Evolutionary conservation across 2,797 vertebrate genomes (phyloP).

Genomic region (Scolopax bukidnonensis): DNA sequence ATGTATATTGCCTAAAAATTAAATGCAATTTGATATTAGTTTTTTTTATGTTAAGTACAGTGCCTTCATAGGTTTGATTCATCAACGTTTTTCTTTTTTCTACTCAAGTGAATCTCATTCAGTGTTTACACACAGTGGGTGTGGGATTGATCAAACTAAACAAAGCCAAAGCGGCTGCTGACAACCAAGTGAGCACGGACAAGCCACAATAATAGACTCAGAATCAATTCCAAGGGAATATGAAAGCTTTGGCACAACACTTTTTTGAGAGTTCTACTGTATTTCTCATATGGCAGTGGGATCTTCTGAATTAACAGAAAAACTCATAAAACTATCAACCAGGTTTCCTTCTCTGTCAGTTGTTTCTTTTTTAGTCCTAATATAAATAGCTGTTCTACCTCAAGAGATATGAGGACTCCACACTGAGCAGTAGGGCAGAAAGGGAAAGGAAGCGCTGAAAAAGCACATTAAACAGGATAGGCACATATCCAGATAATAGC

Average conservation of each 20-base stretch:
- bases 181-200: not conserved
- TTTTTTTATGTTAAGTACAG: not conserved
- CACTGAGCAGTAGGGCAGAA: not conserved
- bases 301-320: not conserved
- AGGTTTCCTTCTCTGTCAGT: not conserved
- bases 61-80: not conserved
- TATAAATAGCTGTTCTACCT: not conserved
- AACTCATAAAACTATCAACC: not conserved
- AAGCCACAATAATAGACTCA: not conserved
- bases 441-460: not conserved
- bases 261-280: not conserved
- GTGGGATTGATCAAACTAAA: conserved; percentile 23
- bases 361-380: not conserved
- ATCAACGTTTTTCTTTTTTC: not conserved
- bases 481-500: not conserved
- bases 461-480: not conserved
- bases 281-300: not conserved
- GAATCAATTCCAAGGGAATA: not conserved
- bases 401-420: not conserved
- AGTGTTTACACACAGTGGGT: conserved; percentile 18
- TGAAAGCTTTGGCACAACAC: not conserved
- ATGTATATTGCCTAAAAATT: not conserved
- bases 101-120: not conserved
- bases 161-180: conserved; percentile 7
- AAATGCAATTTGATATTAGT: not conserved